Evolutionary conservation across 2,797 vertebrate genomes (phyloP), one percentile per base, ranked within the genome.

Genomic region (Hoplostethus mediterraneus): DNA sequence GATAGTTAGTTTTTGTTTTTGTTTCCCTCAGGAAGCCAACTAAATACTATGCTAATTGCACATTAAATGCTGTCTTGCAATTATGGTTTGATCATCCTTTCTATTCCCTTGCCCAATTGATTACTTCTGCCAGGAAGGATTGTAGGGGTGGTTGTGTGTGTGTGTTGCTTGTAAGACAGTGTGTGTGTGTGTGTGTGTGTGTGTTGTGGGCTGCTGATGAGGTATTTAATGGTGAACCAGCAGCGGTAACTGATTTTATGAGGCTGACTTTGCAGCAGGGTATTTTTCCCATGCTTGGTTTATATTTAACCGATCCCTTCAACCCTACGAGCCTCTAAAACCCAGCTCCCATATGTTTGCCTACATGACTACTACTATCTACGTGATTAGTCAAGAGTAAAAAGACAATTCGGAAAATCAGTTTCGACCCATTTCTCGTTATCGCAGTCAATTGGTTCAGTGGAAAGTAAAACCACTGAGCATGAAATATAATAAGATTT

Each of bases 361-460:
- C 25, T 11, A 54, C 40, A 53, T 53, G 55, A 44, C 14, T 25
- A 6, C 55, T n/a, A n/a, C 57, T 17, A 2, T 51, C 31, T 54
- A 63, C 66, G 3, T 77, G 66, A 62, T 55, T 40, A 52, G 67
- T 70, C 82, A 75, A 67, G 55, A 61, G 73, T 45, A 13, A 55
- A 73, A 62, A 51, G 44, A 42, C 30, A 67, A 75, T 67, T 67
- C 67, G 38, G 63, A 71, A 63, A 79, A 80, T 74, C 63, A n/a
- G 48, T 69, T 72, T 62, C 63, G 71, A 25, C 58, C 59, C 17
- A 47, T 74, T 82, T 65, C 70, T 81, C 17, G 21, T 77, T 72
- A 65, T 28, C 40, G 53, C 48, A 17, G 57, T 68, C 16, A 31
- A 64, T 60, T 36, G 48, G 9, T 74, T 42, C 66, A 13, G 21